Percentiles rank a stretch among this genome's conserved stretches.
These are phyloP conservation scores for Solenopsis invicta DNA, from an alignment of 1,140 invertebrate genomes.

Conservation along the genomic window DNA sequence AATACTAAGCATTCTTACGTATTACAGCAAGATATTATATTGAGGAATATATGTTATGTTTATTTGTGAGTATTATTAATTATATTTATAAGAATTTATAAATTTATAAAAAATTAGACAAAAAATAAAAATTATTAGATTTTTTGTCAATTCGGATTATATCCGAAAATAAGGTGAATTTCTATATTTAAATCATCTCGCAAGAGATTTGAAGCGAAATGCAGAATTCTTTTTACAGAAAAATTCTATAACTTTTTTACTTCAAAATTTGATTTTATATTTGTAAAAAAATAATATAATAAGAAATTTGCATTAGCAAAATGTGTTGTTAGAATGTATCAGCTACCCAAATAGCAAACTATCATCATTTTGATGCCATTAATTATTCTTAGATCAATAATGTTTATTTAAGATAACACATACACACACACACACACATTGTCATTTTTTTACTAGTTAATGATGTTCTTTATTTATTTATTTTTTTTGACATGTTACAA, in stretches of 20 bases:
- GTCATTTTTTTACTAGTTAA: no score
- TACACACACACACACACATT: no score
- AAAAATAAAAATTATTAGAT: not conserved
- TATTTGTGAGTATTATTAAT: not conserved
- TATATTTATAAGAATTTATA: not conserved
- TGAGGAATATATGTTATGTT: not conserved
- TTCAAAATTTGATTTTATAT: not conserved
- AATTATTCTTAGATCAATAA: no score
- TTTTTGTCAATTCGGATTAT: slow-evolving; percentile 66
- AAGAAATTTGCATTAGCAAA: not conserved
- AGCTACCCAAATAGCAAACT: not conserved
- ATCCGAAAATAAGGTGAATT: slow-evolving; percentile 77
- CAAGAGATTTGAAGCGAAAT: not conserved
- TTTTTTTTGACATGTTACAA: no score
- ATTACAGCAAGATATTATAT: not conserved
- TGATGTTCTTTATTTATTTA: no score
- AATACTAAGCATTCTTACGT: not conserved
- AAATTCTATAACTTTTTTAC: not conserved
- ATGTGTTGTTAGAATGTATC: not conserved
- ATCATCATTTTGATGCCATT: no score
- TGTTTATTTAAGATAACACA: no score
- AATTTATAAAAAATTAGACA: not conserved
- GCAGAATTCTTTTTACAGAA: not conserved
- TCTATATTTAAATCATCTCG: slow-evolving; percentile 59
- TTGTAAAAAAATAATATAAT: not conserved